Evolutionary conservation across 2,797 vertebrate species (phyloP).

Genomic region (Agapornis canus): DNA sequence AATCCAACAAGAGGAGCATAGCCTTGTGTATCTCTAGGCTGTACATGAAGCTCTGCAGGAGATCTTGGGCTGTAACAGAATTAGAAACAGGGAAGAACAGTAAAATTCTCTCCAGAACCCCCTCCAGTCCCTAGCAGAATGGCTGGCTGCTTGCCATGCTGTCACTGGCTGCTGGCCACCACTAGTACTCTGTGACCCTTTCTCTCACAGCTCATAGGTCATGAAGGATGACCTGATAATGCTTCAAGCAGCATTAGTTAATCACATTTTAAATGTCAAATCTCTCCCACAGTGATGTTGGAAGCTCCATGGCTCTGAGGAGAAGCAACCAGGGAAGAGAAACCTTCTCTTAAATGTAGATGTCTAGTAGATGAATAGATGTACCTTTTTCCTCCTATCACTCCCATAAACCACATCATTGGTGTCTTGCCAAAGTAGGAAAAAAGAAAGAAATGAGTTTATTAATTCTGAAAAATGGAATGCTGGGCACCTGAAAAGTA

Average conservation of each 20-base stretch:
- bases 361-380: not conserved
- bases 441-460: not conserved
- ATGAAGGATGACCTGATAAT: constrained; percentile 38
- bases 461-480: not conserved
- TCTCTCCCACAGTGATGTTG: not conserved
- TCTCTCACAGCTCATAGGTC: not conserved
- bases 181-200: not conserved
- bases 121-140: not conserved
- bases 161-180: constrained; percentile 33
- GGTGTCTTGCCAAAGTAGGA: not conserved
- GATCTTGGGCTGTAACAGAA: not conserved
- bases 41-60: not conserved
- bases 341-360: not conserved
- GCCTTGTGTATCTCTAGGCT: not conserved
- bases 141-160: not conserved
- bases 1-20: not conserved
- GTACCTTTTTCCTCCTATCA: not conserved
- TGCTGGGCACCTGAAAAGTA: not conserved
- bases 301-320: not conserved
- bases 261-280: not conserved
- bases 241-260: not conserved
- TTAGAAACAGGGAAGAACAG: not conserved
- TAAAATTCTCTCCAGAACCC: not conserved
- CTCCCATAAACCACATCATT: not conserved
- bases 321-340: not conserved